Conservation (phyloP, 2,113 vertebrate genomes). For the Cyprinodon brontotheroides region DNA sequence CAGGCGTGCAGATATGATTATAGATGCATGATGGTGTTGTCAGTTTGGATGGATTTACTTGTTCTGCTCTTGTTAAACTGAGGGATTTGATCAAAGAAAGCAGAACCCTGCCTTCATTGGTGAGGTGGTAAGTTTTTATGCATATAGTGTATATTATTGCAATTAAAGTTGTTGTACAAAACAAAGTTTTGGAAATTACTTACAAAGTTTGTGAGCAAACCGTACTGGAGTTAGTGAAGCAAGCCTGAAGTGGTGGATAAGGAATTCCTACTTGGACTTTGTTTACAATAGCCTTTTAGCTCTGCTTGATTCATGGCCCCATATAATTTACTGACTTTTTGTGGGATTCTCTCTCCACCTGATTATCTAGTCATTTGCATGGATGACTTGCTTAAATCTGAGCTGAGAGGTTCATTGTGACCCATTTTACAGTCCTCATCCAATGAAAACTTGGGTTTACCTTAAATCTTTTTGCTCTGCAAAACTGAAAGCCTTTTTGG, state of each 20-base stretch:
- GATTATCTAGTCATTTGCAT: slow-evolving; percentile 38
- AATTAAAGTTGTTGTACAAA: not conserved
- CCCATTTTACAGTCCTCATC: not conserved
- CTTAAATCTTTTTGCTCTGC: not conserved
- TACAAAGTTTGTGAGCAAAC: slow-evolving; percentile 12
- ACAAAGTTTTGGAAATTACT: not conserved
- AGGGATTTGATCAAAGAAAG: slow-evolving; percentile 15
- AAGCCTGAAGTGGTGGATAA: slow-evolving; percentile 1
- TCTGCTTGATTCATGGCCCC: slow-evolving; percentile 39
- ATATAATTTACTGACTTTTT: slow-evolving; percentile 25
- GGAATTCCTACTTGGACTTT: slow-evolving; percentile 32
- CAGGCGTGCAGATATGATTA: slow-evolving; percentile 35
- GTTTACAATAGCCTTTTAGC: slow-evolving; percentile 41
- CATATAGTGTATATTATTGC: not conserved
- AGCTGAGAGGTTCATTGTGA: slow-evolving; percentile 15
- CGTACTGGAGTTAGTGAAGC: slow-evolving; percentile 15
- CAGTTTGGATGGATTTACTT: not conserved
- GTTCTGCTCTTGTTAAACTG: not conserved
- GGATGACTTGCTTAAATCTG: slow-evolving; percentile 13
- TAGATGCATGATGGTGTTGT: slow-evolving; percentile 25
- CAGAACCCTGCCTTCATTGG: slow-evolving; percentile 60
- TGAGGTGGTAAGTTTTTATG: slow-evolving; percentile 83
- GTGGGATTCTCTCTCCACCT: not conserved
- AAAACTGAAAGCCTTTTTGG: slow-evolving; percentile 12
- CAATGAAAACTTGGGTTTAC: not conserved